Base-by-base conservation (phyloP, 2,888 invertebrate genomes). In the Erebia epiphron region DNA sequence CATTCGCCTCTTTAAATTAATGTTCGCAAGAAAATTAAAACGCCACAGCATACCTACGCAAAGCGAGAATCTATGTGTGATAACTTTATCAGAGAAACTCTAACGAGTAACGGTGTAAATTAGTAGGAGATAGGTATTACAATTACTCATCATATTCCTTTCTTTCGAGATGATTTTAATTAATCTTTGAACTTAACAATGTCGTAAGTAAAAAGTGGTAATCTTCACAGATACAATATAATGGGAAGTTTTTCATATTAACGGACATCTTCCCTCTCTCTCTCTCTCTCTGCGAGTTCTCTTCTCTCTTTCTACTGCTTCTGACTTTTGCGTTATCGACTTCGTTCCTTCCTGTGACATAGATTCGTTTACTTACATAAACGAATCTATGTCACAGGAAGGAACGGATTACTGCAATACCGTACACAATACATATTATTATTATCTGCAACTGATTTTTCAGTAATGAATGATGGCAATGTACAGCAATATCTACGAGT, bases 341-440 rank as follows among this genome's bases (percentile, higher is more conserved):
- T 75, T 72, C 78, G n/a, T n/a, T n/a, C n/a, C n/a, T n/a, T n/a
- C n/a, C n/a, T n/a, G n/a, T n/a, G n/a, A n/a, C n/a, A n/a, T n/a
- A n/a, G n/a, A n/a, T n/a, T n/a, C 78, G 79, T 76, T n/a, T n/a
- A 82, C 84, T 84, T 85, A 84, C 80, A 80, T 85, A 84, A 86
- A 83, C 80, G 80, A 77, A 80, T 80, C 72, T 76, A 78, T 79
- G 78, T 79, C 78, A 80, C 76, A 76, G 78, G 78, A 74, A 76
- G 77, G 76, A 72, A 77, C 77, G 75, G 71, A 79, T 76, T 79
- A 78, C 80, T 79, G 80, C 81, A 82, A 78, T 78, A 78, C 71
- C 73, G 75, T 46, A 13, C 46, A 46, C 3, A 75, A 70, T 71
- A 74, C 74, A 70, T 74, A 72, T 26, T 26, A 4, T 26, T 26